Conservation (phyloP, 1,140 invertebrate genomes). For the Hycleus cichorii region DNA sequence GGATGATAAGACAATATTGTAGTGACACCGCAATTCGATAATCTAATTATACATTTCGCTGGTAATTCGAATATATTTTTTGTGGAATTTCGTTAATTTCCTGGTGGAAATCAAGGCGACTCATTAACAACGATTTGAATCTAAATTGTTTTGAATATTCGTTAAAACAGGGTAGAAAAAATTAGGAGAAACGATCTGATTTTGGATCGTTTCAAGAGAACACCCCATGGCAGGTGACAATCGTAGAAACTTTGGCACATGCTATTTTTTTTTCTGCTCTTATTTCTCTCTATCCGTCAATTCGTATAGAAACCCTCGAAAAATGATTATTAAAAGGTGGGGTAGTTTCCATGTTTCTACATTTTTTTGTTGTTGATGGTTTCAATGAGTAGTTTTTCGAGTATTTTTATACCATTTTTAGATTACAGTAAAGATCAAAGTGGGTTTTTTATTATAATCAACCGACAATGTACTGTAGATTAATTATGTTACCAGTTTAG, state of each 20-base stretch:
- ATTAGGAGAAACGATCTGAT: too few species aligned
- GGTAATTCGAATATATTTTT: too few species aligned
- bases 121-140: too few species aligned
- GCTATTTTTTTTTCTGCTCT: slow-evolving; percentile 10
- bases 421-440: not conserved
- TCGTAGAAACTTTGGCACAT: slow-evolving; percentile 10
- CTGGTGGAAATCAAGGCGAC: not conserved
- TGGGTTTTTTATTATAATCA: not conserved
- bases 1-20: not conserved
- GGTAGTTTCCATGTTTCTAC: slow-evolving; percentile 8
- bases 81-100: slow-evolving; percentile 4
- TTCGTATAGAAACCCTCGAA: slow-evolving; percentile 9
- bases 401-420: too few species aligned
- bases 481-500: slow-evolving; percentile 1
- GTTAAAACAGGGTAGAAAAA: too few species aligned
- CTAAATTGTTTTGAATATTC: too few species aligned
- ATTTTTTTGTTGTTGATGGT: not conserved
- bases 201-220: too few species aligned
- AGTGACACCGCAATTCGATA: not conserved
- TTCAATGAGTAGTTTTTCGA: too few species aligned
- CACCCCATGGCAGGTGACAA: slow-evolving; percentile 16
- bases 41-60: not conserved
- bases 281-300: too few species aligned
- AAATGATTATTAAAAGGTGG: slow-evolving; percentile 11
- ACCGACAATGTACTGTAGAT: slow-evolving; percentile 5